A percentile compares a stretch with the other conserved stretches of the same genome.
These are phyloP conservation scores for Melanotaenia trifasciata DNA, from an alignment of 2,797 vertebrate species.

Conservation along the genomic window DNA sequence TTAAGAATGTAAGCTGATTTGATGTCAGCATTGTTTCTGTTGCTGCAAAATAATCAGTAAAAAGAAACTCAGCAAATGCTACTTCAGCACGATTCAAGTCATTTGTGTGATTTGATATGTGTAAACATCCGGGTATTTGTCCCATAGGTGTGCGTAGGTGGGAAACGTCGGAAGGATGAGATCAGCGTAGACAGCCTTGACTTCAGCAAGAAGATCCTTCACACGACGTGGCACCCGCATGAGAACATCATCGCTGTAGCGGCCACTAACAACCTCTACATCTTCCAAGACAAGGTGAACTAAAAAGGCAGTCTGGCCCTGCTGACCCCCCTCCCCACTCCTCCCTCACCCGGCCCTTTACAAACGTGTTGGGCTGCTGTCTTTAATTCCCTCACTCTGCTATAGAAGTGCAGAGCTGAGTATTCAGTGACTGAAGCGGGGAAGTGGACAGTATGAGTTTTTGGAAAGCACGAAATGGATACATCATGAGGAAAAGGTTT, in stretches of 20 bases:
- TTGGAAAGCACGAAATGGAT: conserved; percentile 20
- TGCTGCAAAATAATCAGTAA: neutral
- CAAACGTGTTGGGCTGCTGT: conserved; percentile 27
- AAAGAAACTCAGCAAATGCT: neutral
- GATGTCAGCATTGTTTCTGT: neutral
- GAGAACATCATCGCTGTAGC: conserved; percentile 99
- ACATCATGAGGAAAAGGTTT: conserved; percentile 52
- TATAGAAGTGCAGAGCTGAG: conserved; percentile 31
- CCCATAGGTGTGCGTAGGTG: conserved; percentile 92
- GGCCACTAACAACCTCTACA: conserved; percentile 99
- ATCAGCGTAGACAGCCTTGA: conserved; percentile 99
- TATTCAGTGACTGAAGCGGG: conserved; percentile 51
- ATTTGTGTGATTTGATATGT: neutral
- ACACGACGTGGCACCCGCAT: conserved; percentile 98
- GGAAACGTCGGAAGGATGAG: conserved; percentile 97
- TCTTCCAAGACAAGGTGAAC: conserved; percentile 99
- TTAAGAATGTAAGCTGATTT: neutral
- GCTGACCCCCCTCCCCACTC: conserved; percentile 39
- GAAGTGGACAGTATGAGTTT: conserved; percentile 18
- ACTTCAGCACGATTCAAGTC: neutral
- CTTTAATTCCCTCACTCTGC: conserved; percentile 41
- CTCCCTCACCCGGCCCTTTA: no score
- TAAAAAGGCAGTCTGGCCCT: conserved; percentile 78
- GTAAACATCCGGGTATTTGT: conserved; percentile 15
- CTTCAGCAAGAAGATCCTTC: conserved; percentile 99